Evolutionary conservation across 2,888 invertebrate species (phyloP).

Genomic region (Conistra vaccinii): DNA sequence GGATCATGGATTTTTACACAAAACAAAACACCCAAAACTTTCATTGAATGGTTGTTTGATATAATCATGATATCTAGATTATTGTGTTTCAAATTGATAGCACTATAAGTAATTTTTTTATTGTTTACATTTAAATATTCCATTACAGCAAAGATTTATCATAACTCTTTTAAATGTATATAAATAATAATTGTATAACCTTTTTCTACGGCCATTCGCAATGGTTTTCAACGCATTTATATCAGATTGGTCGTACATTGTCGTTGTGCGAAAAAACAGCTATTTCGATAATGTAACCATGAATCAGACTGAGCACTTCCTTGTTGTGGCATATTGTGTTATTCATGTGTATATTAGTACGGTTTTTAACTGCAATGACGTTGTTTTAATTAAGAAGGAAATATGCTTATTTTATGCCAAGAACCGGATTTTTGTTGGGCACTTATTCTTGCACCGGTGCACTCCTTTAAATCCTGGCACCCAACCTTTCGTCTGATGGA

Average conservation of each 20-base stretch:
- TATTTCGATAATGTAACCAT: constrained; percentile 36
- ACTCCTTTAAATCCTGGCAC: background rate
- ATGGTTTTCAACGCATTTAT: constrained; percentile 45
- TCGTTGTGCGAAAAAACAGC: constrained; percentile 41
- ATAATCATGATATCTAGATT: background rate
- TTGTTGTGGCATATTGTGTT: constrained; percentile 29
- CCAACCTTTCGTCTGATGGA: background rate
- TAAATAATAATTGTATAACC: constrained; percentile 32
- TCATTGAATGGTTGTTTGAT: background rate
- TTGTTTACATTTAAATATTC: constrained; percentile 9
- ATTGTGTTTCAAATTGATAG: background rate
- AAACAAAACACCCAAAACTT: background rate
- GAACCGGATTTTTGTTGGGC: background rate
- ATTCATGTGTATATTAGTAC: constrained; percentile 11
- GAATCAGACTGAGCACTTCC: constrained; percentile 46
- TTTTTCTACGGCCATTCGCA: constrained; percentile 52
- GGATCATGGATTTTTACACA: background rate
- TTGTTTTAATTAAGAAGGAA: constrained; percentile 22
- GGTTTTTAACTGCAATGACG: constrained; percentile 17
- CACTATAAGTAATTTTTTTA: background rate
- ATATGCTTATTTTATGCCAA: background rate
- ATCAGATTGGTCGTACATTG: constrained; percentile 28
- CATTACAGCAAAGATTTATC: constrained; percentile 19
- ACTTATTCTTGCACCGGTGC: too few relatives aligned
- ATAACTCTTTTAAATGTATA: constrained; percentile 24